Conservation (phyloP, 2,888 invertebrate genomes). For the Exocentrus adspersus region DNA sequence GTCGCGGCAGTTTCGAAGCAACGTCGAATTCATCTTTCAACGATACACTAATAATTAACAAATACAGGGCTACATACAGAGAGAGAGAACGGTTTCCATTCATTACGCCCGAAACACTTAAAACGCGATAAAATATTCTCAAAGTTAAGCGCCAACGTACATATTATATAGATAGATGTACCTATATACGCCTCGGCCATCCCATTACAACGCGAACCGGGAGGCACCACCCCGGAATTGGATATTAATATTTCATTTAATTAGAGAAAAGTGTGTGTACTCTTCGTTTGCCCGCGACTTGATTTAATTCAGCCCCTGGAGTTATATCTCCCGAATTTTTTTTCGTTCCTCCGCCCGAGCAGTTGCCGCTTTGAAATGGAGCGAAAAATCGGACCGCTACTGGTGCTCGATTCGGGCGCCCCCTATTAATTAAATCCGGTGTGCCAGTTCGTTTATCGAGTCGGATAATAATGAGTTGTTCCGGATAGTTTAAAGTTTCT, state of each 20-base stretch:
- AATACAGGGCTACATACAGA: conserved; percentile 3
- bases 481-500: too few relatives aligned
- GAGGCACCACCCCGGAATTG: too few relatives aligned
- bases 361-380: not conserved
- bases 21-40: too few relatives aligned
- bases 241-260: conserved; percentile 60
- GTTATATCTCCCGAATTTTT: too few relatives aligned
- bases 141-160: conserved; percentile 50
- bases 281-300: conserved; percentile 44
- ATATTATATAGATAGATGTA: too few relatives aligned
- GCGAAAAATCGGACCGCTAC: not conserved
- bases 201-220: conserved; percentile 48
- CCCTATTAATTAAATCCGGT: too few relatives aligned
- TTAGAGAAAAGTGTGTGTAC: conserved; percentile 57
- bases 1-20: too few relatives aligned
- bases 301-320: conserved; percentile 35
- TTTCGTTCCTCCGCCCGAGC: not conserved
- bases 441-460: too few relatives aligned
- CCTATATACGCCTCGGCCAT: conserved; percentile 39
- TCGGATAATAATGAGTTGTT: too few relatives aligned
- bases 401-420: too few relatives aligned
- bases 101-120: conserved; percentile 54
- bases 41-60: too few relatives aligned
- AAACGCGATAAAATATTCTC: conserved; percentile 55
- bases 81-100: conserved; percentile 46